Base-by-base conservation (phyloP, 2,113 vertebrate species). In the Cinclus mexicanus region DNA sequence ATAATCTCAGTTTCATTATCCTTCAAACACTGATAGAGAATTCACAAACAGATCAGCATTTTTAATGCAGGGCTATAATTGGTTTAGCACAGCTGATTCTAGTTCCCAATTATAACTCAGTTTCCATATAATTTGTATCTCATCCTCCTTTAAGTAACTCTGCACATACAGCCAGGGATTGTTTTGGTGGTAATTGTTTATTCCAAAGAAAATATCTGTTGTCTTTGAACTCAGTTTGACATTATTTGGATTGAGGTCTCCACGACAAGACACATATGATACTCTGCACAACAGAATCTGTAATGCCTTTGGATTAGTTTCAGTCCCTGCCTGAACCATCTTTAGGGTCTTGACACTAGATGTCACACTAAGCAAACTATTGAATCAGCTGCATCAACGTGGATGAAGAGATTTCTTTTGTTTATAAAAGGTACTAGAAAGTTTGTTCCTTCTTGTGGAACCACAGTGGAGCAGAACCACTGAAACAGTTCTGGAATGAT, bases 301-400 rank as follows among this genome's bases (percentile, higher is more conserved):
- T 76, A 53, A 60, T 25, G 11, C 12, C 4, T 87, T 85, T 80
- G 50, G 31, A 42, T 81, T 60, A 53, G 31, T n/a, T 55, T 49
- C 39, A 46, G 14, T 64, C n/a, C 14, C 49, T 75, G 69, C 35
- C 42, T 68, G 88, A 60, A 46, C 39, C 20, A 4, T 67, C 18
- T 25, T 42, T 69, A 42, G 25, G 46, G 2, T 56, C 50, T 79
- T 83, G 72, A 87, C 98, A 92, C 97, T 98, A 98, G 98, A 94
- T 98, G 98, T 98, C 98, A 97, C 46, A 96, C 97, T 97, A 95
- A 94, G 94, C 93, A 95, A 97, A 89, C 91, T 87, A 79, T 74
- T 96, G 84, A 74, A 78, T 87, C 44, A 82, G 79, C 19, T 39
- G 56, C 31, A 11, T 64, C 56, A 67, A 25, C 47, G 44, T 80